Conservation (phyloP, 2,113 vertebrate genomes). For the Lophochroa leadbeateri region DNA sequence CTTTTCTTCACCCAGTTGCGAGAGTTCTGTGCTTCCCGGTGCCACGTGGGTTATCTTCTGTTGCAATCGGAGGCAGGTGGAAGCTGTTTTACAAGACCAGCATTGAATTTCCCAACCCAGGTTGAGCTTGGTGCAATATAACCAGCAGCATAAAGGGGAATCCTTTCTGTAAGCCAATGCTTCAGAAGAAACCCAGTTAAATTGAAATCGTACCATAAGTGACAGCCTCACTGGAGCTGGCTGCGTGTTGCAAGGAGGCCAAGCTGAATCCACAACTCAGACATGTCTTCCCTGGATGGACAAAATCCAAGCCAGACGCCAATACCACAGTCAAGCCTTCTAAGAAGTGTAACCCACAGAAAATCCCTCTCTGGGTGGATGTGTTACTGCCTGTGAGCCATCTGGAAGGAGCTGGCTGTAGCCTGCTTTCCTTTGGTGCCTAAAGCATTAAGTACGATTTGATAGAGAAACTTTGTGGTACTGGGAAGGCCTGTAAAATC, state of each 20-base stretch:
- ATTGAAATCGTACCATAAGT: not conserved
- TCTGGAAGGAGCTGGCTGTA: not conserved
- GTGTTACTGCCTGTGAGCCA: not conserved
- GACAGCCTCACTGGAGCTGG: not conserved
- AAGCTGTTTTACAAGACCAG: not conserved
- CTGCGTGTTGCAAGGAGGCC: not conserved
- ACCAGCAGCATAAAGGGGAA: not conserved
- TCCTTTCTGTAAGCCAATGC: not conserved
- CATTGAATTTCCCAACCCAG: not conserved
- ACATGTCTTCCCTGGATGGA: not conserved
- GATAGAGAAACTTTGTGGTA: not conserved
- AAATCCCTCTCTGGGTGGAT: not conserved
- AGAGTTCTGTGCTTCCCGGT: not conserved
- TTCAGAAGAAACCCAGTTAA: not conserved
- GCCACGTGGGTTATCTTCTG: not conserved
- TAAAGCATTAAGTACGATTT: not conserved
- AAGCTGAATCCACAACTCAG: not conserved
- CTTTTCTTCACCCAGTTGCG: rapidly evolving
- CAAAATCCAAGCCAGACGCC: not conserved
- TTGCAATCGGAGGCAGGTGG: not conserved
- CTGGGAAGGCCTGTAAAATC: not conserved
- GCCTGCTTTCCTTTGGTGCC: not conserved
- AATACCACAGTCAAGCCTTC: not conserved
- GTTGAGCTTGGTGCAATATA: not conserved
- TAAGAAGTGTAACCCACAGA: not conserved